Evolutionary conservation across 2,888 invertebrate genomes (phyloP).

Genomic region (Hanleya hanleyi): DNA sequence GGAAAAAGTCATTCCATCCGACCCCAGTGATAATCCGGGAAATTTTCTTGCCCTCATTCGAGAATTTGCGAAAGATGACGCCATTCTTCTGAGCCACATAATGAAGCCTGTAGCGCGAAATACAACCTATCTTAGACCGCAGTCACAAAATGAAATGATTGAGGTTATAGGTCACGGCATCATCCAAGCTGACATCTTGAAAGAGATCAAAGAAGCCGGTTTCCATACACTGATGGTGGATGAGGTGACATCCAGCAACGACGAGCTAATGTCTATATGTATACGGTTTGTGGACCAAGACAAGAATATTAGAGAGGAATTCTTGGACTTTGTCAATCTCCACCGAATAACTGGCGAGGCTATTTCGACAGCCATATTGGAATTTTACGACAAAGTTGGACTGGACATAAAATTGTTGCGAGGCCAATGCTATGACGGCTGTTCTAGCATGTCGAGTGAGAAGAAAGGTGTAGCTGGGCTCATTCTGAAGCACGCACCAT

Average conservation of each 20-base stretch:
- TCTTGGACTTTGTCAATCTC: slow-evolving; percentile 12
- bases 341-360: slow-evolving; percentile 16
- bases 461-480: slow-evolving; percentile 8
- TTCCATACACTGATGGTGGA: slow-evolving; percentile 20
- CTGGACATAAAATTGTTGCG: slow-evolving; percentile 8
- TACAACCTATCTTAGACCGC: slow-evolving; percentile 1
- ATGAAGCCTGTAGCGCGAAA: not conserved
- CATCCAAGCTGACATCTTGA: slow-evolving; percentile 9
- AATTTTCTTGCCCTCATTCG: slow-evolving; percentile 11
- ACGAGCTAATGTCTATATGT: slow-evolving; percentile 14
- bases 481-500: not conserved
- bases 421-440: slow-evolving; percentile 21
- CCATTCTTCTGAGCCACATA: not conserved
- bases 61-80: slow-evolving; percentile 6
- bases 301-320: slow-evolving; percentile 19
- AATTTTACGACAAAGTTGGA: not conserved
- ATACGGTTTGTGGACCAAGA: slow-evolving; percentile 18
- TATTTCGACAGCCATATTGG: not conserved
- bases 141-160: slow-evolving; percentile 12
- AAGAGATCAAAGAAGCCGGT: slow-evolving; percentile 12
- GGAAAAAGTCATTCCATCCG: not conserved
- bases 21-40: slow-evolving; percentile 3
- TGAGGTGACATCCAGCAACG: slow-evolving; percentile 23
- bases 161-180: slow-evolving; percentile 16
- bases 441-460: slow-evolving; percentile 15